A percentile compares a stretch with the other conserved stretches of the same genome.
phyloP scores from a whole-genome alignment of 2,797 vertebrate species.

The Dryobates pubescens region DNA sequence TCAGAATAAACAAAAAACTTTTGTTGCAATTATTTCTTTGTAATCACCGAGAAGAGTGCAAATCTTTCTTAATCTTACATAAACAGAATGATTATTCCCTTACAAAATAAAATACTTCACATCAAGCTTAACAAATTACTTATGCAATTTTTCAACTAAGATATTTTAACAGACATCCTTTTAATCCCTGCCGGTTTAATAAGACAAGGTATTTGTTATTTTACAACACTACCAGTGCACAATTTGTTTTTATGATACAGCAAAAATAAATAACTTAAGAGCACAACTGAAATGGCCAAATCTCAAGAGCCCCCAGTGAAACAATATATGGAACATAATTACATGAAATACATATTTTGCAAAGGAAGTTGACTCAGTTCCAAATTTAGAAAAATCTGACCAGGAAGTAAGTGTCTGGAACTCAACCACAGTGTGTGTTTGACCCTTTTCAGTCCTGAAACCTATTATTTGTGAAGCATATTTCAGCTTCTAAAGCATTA shows the following conservation, averaged over 20 bases:
- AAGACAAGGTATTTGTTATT: neutral
- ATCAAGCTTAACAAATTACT: neutral
- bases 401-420: conserved; percentile 21
- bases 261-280: neutral
- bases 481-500: neutral
- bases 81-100: neutral
- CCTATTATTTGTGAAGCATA: neutral
- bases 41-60: neutral
- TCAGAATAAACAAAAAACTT: neutral
- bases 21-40: neutral
- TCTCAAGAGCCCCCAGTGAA: neutral
- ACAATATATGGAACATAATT: conserved; percentile 9
- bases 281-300: conserved; percentile 7
- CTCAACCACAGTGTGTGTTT: neutral
- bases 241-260: neutral
- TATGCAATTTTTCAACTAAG: neutral
- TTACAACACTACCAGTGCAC: conserved; percentile 1
- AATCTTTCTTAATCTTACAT: neutral
- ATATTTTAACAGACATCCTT: neutral
- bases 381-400: conserved; percentile 7
- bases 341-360: neutral
- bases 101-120: neutral
- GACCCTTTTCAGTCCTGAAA: neutral
- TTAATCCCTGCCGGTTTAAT: neutral
- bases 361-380: conserved; percentile 19